Base-by-base conservation (phyloP, 2,888 invertebrate genomes). In the Syritta pipiens region DNA sequence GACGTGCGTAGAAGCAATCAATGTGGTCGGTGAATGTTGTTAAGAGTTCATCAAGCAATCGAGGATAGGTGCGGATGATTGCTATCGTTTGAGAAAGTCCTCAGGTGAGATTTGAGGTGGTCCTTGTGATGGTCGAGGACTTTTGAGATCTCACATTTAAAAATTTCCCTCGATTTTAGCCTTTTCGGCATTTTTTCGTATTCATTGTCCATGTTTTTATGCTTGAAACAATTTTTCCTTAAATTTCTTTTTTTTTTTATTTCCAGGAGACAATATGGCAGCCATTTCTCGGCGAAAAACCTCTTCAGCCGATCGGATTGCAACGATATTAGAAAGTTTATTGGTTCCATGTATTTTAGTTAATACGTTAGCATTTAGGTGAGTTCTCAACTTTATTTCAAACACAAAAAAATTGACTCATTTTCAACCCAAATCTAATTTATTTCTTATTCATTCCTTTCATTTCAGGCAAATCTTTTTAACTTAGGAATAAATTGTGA, bases 201-300 rank as follows among this genome's bases (percentile, higher is more conserved):
- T n/a, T n/a, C n/a, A n/a, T n/a, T n/a, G n/a, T n/a, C n/a, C n/a
- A n/a, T n/a, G n/a, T n/a, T n/a, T 7, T 30, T 4, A 30, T 10
- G 6, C n/a, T 3, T 28, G 1, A 28, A 28, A 28, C 28, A 28
- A 28, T 12, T 35, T 53, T 7, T 22, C 0, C 6, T 19, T 1
- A 5, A 22, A 19, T 19, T 32, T 19, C 4, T 14, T 17, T 46
- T 37, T 19, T 9, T 9, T 81, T 82, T 82, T 65, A 49, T 83
- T 83, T 84, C 44, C 91, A 96, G 96, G 96, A 87, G 96, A 96
- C 91, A 96, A 96, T 89, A 96, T 96, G 92, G 96, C 96, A 85
- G 96, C 96, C 83, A 96, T 96, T 85, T 92, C 95, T 84, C 93
- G 95, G 87, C 92, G 95, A 88, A 95, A 94, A 89, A 91, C 91